phyloP scores from a whole-genome alignment of 2,113 vertebrate genomes.

The Scomber scombrus region DNA sequence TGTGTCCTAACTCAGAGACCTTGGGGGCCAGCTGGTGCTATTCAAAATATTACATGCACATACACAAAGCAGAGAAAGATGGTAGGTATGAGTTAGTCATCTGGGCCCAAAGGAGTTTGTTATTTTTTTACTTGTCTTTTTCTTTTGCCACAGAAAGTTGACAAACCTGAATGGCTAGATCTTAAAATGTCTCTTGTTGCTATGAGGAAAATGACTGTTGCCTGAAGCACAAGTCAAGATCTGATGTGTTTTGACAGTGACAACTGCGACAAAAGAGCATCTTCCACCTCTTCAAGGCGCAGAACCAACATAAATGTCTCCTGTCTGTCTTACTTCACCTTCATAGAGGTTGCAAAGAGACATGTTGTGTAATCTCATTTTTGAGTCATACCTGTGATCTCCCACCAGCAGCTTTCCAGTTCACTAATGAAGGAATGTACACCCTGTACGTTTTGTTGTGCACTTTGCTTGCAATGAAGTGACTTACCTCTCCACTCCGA shows the following conservation, averaged over 20 bases:
- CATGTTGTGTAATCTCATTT: no score
- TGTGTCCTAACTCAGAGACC: no score
- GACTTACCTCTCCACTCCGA: conserved; percentile 90
- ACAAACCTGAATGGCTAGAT: conserved; percentile 12
- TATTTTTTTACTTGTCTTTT: no score
- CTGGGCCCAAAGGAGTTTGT: no score
- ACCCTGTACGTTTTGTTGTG: no score
- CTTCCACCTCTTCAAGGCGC: no score
- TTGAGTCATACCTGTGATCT: neutral
- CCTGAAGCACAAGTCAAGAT: neutral
- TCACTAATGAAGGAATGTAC: neutral
- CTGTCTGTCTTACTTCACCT: neutral
- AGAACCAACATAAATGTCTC: no score
- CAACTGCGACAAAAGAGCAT: conserved; percentile 1
- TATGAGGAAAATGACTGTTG: conserved; percentile 4
- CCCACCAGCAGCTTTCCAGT: neutral
- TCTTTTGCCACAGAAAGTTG: neutral
- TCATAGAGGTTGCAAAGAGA: neutral
- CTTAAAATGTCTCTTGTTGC: neutral
- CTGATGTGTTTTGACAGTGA: neutral
- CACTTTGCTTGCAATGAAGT: rapidly evolving
- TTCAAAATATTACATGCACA: no score
- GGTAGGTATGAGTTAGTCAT: no score
- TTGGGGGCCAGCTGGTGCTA: no score
- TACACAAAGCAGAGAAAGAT: no score